Base-by-base conservation (phyloP, 2,797 vertebrate genomes). In the Rhinogobio ventralis region DNA sequence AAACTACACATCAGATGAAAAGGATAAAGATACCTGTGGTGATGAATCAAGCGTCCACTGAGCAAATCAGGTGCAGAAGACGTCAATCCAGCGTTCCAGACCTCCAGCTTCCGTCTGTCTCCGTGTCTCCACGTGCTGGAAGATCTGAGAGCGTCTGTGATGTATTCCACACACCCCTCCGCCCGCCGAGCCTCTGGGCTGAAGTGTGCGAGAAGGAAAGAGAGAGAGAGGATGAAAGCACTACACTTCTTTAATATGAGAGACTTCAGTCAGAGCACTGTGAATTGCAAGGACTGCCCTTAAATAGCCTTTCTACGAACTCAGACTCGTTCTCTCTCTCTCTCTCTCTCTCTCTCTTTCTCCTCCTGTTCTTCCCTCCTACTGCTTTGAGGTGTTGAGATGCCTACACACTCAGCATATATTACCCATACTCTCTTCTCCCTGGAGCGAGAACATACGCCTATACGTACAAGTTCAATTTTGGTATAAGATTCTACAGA, bases 181-280 rank as follows among this genome's bases (percentile, higher is more conserved):
- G 57, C 55, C 25, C n/a, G 55, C 80, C 66, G 75, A 87, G 79
- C 60, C 57, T 64, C 76, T 74, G 57, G 25, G 57, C 57, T 67
- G 57, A 79, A 67, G 75, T 83, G 67, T 67, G 81, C 1, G 68
- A 57, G 76, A 90, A 87, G 86, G 90, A 87, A 83, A 72, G 86
- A 57, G 49, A 82, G 79, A 28, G 62, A 83, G 62, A 53, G 71
- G 87, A 89, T 86, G 90, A 83, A 81, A 85, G 84, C 90, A 90
- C 86, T 92, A 74, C 80, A 72, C 78, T 42, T 82, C 82, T 92
- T 91, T 90, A 91, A 87, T 92, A 93, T 89, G 90, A 92, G 87
- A 92, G 88, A 87, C 87, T 94, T 91, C 88, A 91, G 93, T 93
- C 93, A 93, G 92, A 94, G 88, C 89, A 87, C 88, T 89, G 87